phyloP scores from a whole-genome alignment of 2,113 vertebrate genomes.

The Cyprinodon variegatus region DNA sequence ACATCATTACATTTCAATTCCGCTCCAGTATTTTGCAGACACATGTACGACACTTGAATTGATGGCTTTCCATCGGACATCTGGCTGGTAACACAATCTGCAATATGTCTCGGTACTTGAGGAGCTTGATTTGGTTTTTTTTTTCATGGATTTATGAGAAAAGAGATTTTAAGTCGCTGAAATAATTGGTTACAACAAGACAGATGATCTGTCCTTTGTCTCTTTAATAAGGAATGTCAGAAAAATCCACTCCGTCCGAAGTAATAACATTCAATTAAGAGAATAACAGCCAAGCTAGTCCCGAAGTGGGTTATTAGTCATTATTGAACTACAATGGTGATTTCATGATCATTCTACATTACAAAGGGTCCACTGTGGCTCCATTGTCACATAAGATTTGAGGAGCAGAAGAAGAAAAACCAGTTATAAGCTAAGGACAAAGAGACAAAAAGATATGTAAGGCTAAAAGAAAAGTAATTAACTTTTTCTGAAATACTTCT shows the following conservation, averaged over 20 bases:
- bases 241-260: conserved; percentile 10
- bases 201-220: background rate
- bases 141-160: conserved; percentile 46
- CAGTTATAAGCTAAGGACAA: conserved; percentile 18
- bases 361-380: conserved; percentile 29
- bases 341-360: conserved; percentile 26
- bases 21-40: conserved; percentile 44
- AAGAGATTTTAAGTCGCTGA: conserved; percentile 35
- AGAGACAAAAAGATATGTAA: conserved; percentile 15
- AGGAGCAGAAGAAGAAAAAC: conserved; percentile 29
- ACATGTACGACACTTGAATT: conserved; percentile 43
- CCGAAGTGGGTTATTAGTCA: conserved; percentile 62
- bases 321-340: conserved; percentile 50
- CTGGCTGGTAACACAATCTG: conserved; percentile 32
- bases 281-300: conserved; percentile 26
- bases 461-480: conserved; percentile 14
- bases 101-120: conserved; percentile 6
- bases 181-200: conserved; percentile 21
- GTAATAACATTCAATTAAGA: conserved; percentile 33
- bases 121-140: conserved; percentile 35
- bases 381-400: conserved; percentile 10
- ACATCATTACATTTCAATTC: conserved; percentile 44
- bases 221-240: conserved; percentile 20
- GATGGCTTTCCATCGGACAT: conserved; percentile 49
- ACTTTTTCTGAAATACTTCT: background rate